Evolutionary conservation across 1,140 invertebrate species (phyloP).

Genomic region (Hirudo medicinalis): DNA sequence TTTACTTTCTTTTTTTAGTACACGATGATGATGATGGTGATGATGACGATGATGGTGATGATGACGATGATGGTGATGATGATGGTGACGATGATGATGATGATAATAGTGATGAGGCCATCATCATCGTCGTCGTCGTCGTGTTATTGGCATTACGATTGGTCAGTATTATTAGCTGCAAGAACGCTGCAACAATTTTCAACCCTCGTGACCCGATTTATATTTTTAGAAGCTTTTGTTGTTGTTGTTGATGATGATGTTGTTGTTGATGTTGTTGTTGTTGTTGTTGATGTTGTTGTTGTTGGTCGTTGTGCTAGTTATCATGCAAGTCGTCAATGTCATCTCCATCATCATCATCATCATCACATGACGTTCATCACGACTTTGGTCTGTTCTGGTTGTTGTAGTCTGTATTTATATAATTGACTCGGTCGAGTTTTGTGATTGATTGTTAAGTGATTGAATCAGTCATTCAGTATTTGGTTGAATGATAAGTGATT

Average conservation of each 20-base stretch:
- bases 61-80: slow-evolving; percentile 29
- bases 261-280: not conserved
- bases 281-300: slow-evolving; percentile 3
- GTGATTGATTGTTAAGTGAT: too few relatives aligned
- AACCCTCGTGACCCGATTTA: not conserved
- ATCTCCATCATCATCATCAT: slow-evolving; percentile 2
- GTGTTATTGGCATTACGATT: not conserved
- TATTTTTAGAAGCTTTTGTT: not conserved
- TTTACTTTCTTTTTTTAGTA: slow-evolving; percentile 52
- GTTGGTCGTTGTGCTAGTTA: not conserved
- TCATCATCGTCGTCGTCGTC: not conserved
- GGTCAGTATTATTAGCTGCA: not conserved
- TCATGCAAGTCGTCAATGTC: not conserved
- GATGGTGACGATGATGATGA: slow-evolving; percentile 17
- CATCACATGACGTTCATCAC: too few relatives aligned
- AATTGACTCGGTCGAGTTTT: too few relatives aligned
- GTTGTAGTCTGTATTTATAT: too few relatives aligned
- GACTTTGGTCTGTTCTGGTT: not conserved
- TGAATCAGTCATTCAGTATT: too few relatives aligned
- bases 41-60: slow-evolving; percentile 33
- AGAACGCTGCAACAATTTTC: not conserved
- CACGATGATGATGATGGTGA: slow-evolving; percentile 81
- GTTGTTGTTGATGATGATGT: not conserved
- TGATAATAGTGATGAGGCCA: not conserved
- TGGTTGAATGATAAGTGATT: too few relatives aligned